Evolutionary conservation across 2,113 vertebrate species (phyloP).

Genomic region (Anoura caudifer): DNA sequence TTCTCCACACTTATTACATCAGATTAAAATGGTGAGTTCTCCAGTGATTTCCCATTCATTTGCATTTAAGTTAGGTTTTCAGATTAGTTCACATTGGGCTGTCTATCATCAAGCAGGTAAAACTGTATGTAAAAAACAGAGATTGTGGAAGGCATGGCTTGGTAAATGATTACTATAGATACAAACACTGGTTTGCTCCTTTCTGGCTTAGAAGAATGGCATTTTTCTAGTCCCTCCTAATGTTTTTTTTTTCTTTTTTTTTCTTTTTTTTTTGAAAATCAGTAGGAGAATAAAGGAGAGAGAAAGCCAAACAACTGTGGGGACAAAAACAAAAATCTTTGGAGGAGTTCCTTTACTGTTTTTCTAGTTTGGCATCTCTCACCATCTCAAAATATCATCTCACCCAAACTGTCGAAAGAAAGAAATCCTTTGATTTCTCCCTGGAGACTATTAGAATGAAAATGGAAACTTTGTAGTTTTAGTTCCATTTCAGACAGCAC

Average conservation of each 20-base stretch:
- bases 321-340: conserved; percentile 73
- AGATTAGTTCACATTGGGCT: neutral
- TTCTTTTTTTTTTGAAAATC: neutral
- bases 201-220: neutral
- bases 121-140: neutral
- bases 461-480: conserved; percentile 82
- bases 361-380: conserved; percentile 82
- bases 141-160: neutral
- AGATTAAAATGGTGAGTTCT: neutral
- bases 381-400: conserved; percentile 84
- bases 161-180: neutral
- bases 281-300: conserved; percentile 50
- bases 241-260: neutral
- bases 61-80: neutral
- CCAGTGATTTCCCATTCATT: neutral
- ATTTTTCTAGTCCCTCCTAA: neutral
- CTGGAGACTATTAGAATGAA: conserved; percentile 79
- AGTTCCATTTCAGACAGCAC: conserved; percentile 76
- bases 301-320: conserved; percentile 65
- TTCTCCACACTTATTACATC: neutral
- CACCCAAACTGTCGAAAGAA: conserved; percentile 83
- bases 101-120: neutral
- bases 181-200: neutral
- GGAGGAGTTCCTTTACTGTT: conserved; percentile 69
- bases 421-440: conserved; percentile 80